Base-by-base conservation (phyloP, 2,888 invertebrate species). In the Pilophorus perplexus region DNA sequence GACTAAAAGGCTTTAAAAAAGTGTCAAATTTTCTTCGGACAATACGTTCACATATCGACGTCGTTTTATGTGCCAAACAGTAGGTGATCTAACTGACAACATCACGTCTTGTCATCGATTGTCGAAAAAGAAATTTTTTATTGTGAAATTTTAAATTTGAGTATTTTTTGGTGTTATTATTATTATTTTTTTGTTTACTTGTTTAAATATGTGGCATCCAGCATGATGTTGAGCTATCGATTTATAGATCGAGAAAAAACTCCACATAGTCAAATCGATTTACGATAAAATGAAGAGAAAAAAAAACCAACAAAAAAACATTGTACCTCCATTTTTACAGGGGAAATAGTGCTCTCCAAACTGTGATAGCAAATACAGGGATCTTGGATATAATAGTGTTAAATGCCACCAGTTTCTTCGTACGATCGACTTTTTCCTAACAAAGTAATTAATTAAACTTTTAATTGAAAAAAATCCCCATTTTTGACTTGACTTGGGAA, bases 291-390 rank as follows among this genome's bases (percentile, higher is more conserved):
- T n/a, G n/a, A n/a, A n/a, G n/a, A n/a, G 44, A 46, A 10, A 22
- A 46, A 46, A 18, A 12, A 16, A 44, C 10, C 22, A 46, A 25
- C 46, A 22, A 22, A 10, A 46, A 28, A 52, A 52, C 52, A 27
- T 28, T 28, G 52, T 52, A 52, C 52, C 52, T 52, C 52, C 18
- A 52, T 18, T 28, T 46, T 28, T 28, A 52, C 25, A 59, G 69
- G 67, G 65, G 64, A 69, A 62, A 48, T 54, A 46, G 40, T 46
- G 37, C 48, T 59, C 64, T 67, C 67, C 69, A 67, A 67, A 67
- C 69, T 69, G 69, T 69, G 69, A 69, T 69, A 69, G 62, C 57
- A 67, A n/a, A 44, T 52, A 57, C 48, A 52, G 46, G 46, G 52
- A 62, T 64, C 14, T 64, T 27, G 6, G 33, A 33, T 33, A 8